These are phyloP conservation scores for Marmota monax DNA, from an alignment of 2,113 vertebrate species.

Conservation along the genomic window DNA sequence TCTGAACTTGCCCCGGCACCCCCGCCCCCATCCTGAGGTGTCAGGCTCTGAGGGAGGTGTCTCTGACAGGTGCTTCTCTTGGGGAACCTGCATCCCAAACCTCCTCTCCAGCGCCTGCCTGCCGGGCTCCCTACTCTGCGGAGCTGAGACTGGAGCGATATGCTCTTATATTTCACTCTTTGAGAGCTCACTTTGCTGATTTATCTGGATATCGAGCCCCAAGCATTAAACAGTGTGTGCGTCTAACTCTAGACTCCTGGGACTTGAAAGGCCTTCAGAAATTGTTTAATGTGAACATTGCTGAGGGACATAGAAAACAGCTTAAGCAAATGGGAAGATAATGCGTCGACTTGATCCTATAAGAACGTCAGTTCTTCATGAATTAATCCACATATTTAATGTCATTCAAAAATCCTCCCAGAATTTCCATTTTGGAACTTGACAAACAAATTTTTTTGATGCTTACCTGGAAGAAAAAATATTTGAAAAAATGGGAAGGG, in stretches of 20 bases:
- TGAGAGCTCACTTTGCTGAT: neutral
- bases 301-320: neutral
- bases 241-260: neutral
- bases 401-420: neutral
- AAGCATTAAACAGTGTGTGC: no score
- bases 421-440: neutral
- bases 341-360: neutral
- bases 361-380: neutral
- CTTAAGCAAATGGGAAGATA: neutral
- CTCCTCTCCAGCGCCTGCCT: fast-evolving
- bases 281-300: neutral
- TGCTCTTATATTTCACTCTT: neutral
- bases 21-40: neutral
- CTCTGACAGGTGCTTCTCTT: neutral
- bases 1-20: neutral
- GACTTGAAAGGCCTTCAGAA: neutral
- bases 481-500: neutral
- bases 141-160: fast-evolving
- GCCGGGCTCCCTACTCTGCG: fast-evolving
- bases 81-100: neutral
- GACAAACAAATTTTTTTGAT: constrained; percentile 3
- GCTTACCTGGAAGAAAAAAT: neutral
- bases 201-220: neutral
- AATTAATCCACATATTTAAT: neutral
- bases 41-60: neutral